Conservation (phyloP, 1,140 invertebrate genomes). For the Drosophila micromelanica region DNA sequence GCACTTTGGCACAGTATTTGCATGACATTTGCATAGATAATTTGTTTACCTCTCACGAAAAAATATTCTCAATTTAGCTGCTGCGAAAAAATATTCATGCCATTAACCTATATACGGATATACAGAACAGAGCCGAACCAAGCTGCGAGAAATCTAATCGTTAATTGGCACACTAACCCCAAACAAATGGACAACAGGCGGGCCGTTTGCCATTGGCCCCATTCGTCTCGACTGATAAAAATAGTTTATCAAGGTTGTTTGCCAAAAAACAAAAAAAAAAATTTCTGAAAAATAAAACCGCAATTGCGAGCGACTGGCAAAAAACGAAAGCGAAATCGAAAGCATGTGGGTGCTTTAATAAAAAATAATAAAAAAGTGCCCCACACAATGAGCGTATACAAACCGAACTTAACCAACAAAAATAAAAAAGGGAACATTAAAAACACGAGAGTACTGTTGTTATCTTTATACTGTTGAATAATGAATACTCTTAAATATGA, state of each 20-base stretch:
- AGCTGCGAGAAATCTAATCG: constrained; percentile 61
- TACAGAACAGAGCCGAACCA: background rate
- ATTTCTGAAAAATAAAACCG: constrained; percentile 31
- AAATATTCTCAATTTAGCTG: background rate
- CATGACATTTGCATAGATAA: constrained; percentile 65
- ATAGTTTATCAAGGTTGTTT: constrained; percentile 80
- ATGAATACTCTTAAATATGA: background rate
- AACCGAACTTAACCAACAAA: background rate
- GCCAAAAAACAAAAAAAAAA: constrained; percentile 47
- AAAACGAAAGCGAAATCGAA: constrained; percentile 53
- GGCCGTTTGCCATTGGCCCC: constrained; percentile 68
- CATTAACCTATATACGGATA: constrained; percentile 52
- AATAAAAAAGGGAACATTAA: background rate
- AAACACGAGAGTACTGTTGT: background rate
- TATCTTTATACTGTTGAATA: background rate
- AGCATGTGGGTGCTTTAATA: constrained; percentile 43
- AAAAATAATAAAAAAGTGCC: constrained; percentile 14
- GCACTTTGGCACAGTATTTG: constrained; percentile 18
- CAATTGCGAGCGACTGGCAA: constrained; percentile 34
- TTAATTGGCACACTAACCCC: constrained; percentile 82
- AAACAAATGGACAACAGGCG: constrained; percentile 56
- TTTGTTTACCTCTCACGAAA: constrained; percentile 52
- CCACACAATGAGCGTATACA: background rate
- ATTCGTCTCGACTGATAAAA: constrained; percentile 74
- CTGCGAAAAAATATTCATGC: constrained; percentile 19